Conservation (phyloP, 2,113 vertebrate genomes). For the Phrynocephalus versicolor region DNA sequence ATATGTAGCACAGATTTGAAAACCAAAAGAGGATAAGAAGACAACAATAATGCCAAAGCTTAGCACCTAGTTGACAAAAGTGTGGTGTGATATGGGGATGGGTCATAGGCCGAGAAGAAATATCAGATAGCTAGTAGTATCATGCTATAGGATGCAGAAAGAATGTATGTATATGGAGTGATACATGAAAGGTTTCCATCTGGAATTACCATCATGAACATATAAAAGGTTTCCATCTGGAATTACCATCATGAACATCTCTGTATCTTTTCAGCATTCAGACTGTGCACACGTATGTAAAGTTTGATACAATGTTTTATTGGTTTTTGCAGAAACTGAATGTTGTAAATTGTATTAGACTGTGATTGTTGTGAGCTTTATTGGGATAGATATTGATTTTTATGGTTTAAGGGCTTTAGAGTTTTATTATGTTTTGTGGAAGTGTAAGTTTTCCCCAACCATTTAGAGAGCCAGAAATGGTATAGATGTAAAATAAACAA, state of each 20-base stretch:
- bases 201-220: background rate
- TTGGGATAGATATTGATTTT: background rate
- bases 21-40: background rate
- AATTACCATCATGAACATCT: background rate
- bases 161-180: background rate
- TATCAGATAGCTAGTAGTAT: background rate
- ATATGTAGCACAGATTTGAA: background rate
- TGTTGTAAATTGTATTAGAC: background rate
- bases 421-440: conserved; percentile 1
- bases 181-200: background rate
- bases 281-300: background rate
- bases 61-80: background rate
- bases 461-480: background rate
- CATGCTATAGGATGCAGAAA: background rate
- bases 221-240: background rate
- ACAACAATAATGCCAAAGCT: background rate
- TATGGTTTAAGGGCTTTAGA: background rate
- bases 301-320: background rate
- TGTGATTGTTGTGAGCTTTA: background rate
- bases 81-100: background rate
- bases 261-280: background rate
- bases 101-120: background rate
- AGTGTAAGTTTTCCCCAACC: background rate
- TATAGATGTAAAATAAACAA: background rate
- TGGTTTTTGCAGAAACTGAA: background rate